phyloP scores from a whole-genome alignment of 1,140 invertebrate genomes.

The Dendrolimus punctatus region DNA sequence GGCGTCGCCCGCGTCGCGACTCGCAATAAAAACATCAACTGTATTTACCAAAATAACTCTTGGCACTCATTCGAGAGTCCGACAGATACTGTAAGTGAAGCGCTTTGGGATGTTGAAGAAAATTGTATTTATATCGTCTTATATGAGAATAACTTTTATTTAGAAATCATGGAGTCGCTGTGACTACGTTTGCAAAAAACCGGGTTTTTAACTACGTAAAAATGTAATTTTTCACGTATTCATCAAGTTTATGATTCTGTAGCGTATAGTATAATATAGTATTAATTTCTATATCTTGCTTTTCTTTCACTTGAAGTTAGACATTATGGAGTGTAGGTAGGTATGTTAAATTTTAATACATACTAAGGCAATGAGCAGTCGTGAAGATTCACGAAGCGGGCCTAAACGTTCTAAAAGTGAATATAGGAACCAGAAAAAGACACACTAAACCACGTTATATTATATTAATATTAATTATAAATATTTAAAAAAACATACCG shows the following conservation, averaged over 20 bases:
- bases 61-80: conserved; percentile 50
- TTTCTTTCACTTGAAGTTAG: neutral
- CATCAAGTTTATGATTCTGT: too few relatives aligned
- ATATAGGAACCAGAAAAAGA: too few relatives aligned
- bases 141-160: conserved; percentile 2
- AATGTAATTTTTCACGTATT: too few relatives aligned
- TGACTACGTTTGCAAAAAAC: too few relatives aligned
- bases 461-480: too few relatives aligned
- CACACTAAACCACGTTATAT: too few relatives aligned
- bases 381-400: too few relatives aligned
- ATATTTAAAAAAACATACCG: too few relatives aligned
- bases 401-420: too few relatives aligned
- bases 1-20: conserved; percentile 41
- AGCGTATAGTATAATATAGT: too few relatives aligned
- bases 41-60: conserved; percentile 66
- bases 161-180: neutral
- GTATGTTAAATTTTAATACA: neutral
- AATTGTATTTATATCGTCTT: conserved; percentile 7
- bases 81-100: conserved; percentile 45
- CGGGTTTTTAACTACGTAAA: too few relatives aligned
- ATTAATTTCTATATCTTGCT: too few relatives aligned
- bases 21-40: conserved; percentile 66
- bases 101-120: conserved; percentile 22
- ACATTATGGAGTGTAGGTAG: neutral
- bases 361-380: neutral